Percentiles rank a stretch among this genome's conserved stretches.
Evolutionary conservation across 2,888 invertebrate species (phyloP).

Genomic region (Trichopoda pennipes): DNA sequence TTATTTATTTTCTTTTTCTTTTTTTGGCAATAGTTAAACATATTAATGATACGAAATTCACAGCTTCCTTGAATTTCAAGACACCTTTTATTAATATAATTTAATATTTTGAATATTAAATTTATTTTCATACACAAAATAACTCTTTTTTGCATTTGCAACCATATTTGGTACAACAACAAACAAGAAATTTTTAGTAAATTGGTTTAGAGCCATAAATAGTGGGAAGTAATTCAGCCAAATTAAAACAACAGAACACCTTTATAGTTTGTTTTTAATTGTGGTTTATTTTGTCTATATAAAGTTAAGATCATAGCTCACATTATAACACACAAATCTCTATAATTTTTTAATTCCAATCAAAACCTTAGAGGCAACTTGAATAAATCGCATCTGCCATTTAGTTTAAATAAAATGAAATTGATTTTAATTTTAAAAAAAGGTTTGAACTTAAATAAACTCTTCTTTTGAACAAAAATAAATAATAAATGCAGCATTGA

Average conservation of each 20-base stretch:
- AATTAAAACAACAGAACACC: background rate
- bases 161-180: background rate
- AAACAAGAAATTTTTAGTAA: background rate
- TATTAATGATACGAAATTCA: too few species aligned
- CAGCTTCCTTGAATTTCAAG: too few species aligned
- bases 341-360: background rate
- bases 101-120: too few species aligned
- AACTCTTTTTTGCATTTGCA: background rate
- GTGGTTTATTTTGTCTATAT: background rate
- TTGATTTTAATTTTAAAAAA: constrained; percentile 19
- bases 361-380: background rate
- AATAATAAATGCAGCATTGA: constrained; percentile 31
- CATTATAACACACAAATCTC: too few species aligned
- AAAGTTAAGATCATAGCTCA: too few species aligned
- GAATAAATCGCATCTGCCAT: constrained; percentile 9
- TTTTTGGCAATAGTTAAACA: too few species aligned
- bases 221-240: background rate
- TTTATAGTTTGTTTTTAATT: background rate
- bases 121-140: too few species aligned
- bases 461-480: constrained; percentile 11
- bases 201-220: background rate
- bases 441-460: background rate
- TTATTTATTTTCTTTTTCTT: too few species aligned
- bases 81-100: too few species aligned
- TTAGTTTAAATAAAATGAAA: constrained; percentile 20